These are phyloP conservation scores for Dendrocincla tyrannina DNA, from an alignment of 2,797 vertebrate genomes.

Conservation along the genomic window DNA sequence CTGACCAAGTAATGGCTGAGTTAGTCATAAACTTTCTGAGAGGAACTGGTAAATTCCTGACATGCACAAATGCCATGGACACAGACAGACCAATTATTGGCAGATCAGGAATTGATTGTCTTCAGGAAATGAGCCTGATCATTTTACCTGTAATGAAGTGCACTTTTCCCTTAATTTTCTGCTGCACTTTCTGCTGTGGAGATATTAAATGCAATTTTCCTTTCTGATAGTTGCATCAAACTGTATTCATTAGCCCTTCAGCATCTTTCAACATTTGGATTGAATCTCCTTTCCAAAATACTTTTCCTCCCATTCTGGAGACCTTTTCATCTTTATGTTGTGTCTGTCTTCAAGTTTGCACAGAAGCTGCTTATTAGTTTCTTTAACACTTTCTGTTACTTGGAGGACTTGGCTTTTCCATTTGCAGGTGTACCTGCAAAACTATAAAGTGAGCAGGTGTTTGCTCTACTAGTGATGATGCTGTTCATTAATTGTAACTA, in stretches of 20 bases:
- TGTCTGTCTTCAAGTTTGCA: neutral
- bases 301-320: neutral
- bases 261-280: neutral
- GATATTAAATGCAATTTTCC: neutral
- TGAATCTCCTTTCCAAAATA: neutral
- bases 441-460: neutral
- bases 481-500: neutral
- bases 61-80: rapidly evolving
- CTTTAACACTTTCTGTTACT: neutral
- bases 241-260: neutral
- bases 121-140: neutral
- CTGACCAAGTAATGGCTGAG: neutral
- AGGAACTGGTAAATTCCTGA: neutral
- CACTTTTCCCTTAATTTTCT: neutral
- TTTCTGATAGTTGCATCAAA: neutral
- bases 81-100: neutral
- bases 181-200: neutral
- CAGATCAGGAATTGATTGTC: neutral
- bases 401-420: neutral
- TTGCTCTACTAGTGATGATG: neutral
- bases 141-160: constrained; percentile 1
- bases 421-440: neutral
- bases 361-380: neutral
- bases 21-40: neutral
- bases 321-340: neutral